Evolutionary conservation across 2,797 vertebrate species (phyloP), one percentile per base, ranked within the genome.

Genomic region (Dipus sagitta): DNA sequence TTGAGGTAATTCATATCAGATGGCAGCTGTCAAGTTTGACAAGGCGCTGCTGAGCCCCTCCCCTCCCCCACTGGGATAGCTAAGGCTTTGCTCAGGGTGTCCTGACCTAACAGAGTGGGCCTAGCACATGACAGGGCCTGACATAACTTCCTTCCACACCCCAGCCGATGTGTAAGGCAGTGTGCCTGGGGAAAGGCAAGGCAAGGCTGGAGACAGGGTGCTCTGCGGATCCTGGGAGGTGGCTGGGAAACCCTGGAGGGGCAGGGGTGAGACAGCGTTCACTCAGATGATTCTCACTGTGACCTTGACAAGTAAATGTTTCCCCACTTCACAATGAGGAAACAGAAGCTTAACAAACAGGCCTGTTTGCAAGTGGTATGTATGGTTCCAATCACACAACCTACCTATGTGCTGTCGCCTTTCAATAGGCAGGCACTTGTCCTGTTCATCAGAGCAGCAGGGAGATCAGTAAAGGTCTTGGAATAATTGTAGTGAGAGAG

Each of bases 21-120:
- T 90, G 82, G 75, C 30, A 15, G 86, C 62, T 94, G 91, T 93
- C 91, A 85, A 68, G 65, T 52, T 52, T 89, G 88, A 96, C 75
- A 54, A 88, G 81, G 90, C 4, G 3, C 81, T 21, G 24, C 47
- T 20, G 60, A 93, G 75, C 42, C 0, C 0, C 64, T 6, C 38
- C 3, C 38, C 38, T 6, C 38, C 38, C 38, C 70, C 60, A 6
- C 58, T 38, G 88, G 78, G 84, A 76, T 86, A 84, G 89, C 93
- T n/a, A 74, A 91, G 65, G 86, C 78, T 89, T 72, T 38, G 71
- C 64, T 94, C 47, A 6, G 77, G 11, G 86, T 32, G 90, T 83
- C 75, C 91, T 94, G 95, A 96, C 94, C 94, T 80, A 20, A 78
- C 47, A 62, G 86, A 87, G 91, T 1, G n/a, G 13, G 38, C 67